phyloP scores from a whole-genome alignment of 2,888 invertebrate species.

The Xestia xanthographa region DNA sequence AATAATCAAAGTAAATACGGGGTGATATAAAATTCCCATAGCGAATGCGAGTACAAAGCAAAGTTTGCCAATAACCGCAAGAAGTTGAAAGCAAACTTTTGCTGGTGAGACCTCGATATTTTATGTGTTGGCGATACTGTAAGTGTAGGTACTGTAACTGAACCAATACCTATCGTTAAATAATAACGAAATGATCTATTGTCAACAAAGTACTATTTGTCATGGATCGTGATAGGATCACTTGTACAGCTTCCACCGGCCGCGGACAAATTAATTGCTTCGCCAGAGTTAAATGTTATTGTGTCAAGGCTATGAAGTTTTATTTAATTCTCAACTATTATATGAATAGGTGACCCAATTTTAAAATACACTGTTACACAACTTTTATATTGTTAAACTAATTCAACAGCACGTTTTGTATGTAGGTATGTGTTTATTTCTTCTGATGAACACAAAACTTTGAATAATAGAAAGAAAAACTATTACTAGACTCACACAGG shows the following conservation, averaged over 20 bases:
- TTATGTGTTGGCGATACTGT: slow-evolving; percentile 34
- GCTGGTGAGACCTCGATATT: slow-evolving; percentile 40
- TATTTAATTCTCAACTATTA: slow-evolving; percentile 76
- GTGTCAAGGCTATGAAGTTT: slow-evolving; percentile 85
- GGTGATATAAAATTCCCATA: slow-evolving; percentile 50
- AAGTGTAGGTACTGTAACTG: slow-evolving; percentile 21
- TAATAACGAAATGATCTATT: slow-evolving; percentile 59
- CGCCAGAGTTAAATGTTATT: slow-evolving; percentile 86
- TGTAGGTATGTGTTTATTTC: slow-evolving; percentile 9
- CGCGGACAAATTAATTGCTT: slow-evolving; percentile 83
- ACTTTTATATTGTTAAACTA: slow-evolving; percentile 52
- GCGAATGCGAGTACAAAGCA: slow-evolving; percentile 24
- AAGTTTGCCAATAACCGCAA: slow-evolving; percentile 44
- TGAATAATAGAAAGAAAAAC: too few species aligned
- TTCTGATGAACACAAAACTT: too few species aligned
- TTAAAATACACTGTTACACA: slow-evolving; percentile 15
- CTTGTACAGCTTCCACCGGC: slow-evolving; percentile 77
- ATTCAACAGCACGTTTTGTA: slow-evolving; percentile 11
- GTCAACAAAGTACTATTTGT: slow-evolving; percentile 71
- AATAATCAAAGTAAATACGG: slow-evolving; percentile 54
- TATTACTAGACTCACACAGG: too few species aligned
- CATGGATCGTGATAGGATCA: slow-evolving; percentile 81
- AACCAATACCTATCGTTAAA: slow-evolving; percentile 49
- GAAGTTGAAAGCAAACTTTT: slow-evolving; percentile 45
- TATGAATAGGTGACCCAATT: slow-evolving; percentile 61